Conservation (phyloP, 2,888 invertebrate genomes). For the Phymatocera aterrima region DNA sequence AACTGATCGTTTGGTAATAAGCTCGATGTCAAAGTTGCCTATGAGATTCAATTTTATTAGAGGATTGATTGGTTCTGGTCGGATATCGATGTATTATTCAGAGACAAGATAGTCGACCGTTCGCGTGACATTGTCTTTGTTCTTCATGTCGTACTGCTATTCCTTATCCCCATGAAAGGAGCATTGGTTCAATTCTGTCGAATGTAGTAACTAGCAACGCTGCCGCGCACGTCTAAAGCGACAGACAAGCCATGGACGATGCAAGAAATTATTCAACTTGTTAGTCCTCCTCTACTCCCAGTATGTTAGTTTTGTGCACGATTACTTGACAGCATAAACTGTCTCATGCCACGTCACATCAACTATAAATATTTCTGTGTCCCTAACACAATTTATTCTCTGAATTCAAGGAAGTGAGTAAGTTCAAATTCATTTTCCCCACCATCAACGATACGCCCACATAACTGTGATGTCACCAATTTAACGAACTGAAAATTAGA, state of each 20-base stretch:
- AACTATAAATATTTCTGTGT: constrained; percentile 7
- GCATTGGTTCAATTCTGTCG: not conserved
- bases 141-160: not conserved
- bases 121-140: constrained; percentile 1
- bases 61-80: not conserved
- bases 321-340: not conserved
- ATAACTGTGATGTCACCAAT: too few relatives aligned
- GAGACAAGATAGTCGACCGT: not conserved
- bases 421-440: not conserved
- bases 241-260: constrained; percentile 2
- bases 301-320: not conserved
- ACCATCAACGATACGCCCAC: not conserved
- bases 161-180: not conserved
- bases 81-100: constrained; percentile 19
- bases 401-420: not conserved
- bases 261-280: constrained; percentile 30
- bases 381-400: not conserved
- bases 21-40: not conserved
- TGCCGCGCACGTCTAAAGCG: not conserved
- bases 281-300: constrained; percentile 13
- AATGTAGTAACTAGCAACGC: not conserved
- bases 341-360: constrained; percentile 30
- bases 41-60: not conserved
- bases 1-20: not conserved
- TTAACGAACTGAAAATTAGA: too few relatives aligned